Evolutionary conservation across 2,113 vertebrate genomes (phyloP), one percentile per base, ranked within the genome.

Genomic region (Chloebia gouldiae): DNA sequence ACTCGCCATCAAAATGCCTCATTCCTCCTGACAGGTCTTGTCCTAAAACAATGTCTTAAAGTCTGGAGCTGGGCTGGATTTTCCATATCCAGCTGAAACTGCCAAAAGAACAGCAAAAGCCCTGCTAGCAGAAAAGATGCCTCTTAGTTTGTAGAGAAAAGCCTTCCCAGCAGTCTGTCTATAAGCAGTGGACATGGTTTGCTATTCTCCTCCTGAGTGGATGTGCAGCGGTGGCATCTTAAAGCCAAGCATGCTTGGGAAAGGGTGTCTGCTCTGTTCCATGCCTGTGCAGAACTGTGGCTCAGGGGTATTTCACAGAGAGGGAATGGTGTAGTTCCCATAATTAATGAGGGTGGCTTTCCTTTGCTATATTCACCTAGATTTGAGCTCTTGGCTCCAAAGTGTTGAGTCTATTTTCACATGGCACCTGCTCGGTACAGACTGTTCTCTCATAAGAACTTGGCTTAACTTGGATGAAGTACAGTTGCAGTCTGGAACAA

Each of bases 101-200:
- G 84, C 53, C 81, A 89, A 93, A 93, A 77, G 88, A 91, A 71
- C 65, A 84, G 77, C 91, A 86, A 91, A 83, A 92, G n/a, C 83
- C 73, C 77, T 31, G 13, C 86, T 61, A 84, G 90, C 61, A 70
- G 72, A 81, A 70, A 90, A 90, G 51, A 71, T n/a, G 31, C 51
- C 56, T 54, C 50, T 56, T 6, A 7, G 33, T 42, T 64, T 53
- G 72, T 53, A 68, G 44, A 78, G 20, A 81, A 91, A 76, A 89
- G 45, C 88, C 23, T 70, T 86, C 51, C 71, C 60, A 81, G 79
- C 39, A 54, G 27, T 10, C 61, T 69, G 42, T 27, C 71, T 49
- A 1, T 7, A 68, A 45, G 51, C 77, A 70, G 13, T 1, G 39
- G 81, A 17, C 22, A 8, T 3, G 1, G 17, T 45, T 45, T 77